Conservation (phyloP, 2,113 vertebrate genomes). For the Hippolais icterina region DNA sequence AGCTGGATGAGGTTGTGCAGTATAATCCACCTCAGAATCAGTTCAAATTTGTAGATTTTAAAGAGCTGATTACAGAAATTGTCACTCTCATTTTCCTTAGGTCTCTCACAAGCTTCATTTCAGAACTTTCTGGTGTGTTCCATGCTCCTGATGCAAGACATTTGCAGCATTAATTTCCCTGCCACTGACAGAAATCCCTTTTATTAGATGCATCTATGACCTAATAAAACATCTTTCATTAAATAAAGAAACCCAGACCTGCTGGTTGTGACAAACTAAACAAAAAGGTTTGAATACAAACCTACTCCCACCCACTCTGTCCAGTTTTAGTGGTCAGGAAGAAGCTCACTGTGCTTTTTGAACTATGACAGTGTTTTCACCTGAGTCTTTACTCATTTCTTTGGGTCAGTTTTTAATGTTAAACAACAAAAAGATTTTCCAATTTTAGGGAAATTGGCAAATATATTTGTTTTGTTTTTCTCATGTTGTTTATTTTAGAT, state of each 20-base stretch:
- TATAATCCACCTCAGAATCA: neutral
- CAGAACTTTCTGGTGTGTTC: neutral
- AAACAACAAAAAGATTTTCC: neutral
- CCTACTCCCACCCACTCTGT: accelerated
- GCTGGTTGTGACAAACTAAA: neutral
- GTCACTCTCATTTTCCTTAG: neutral
- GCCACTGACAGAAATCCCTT: neutral
- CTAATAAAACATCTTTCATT: neutral
- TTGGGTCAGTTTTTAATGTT: neutral
- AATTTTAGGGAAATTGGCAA: constrained; percentile 11
- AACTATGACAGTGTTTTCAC: neutral
- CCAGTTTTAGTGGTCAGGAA: neutral
- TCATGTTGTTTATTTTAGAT: constrained; percentile 43
- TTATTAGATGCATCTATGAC: neutral
- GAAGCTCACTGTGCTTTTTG: neutral
- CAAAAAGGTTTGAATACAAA: neutral
- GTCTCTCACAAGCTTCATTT: neutral
- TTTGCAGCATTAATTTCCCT: neutral
- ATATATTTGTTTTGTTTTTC: neutral
- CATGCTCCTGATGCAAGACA: neutral
- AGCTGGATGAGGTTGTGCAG: neutral
- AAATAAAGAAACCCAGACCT: neutral
- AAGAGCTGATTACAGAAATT: neutral
- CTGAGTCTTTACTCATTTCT: neutral
- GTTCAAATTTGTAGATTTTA: neutral